Conservation (phyloP, 1,140 invertebrate genomes). For the Drosophila malerkotliana region DNA sequence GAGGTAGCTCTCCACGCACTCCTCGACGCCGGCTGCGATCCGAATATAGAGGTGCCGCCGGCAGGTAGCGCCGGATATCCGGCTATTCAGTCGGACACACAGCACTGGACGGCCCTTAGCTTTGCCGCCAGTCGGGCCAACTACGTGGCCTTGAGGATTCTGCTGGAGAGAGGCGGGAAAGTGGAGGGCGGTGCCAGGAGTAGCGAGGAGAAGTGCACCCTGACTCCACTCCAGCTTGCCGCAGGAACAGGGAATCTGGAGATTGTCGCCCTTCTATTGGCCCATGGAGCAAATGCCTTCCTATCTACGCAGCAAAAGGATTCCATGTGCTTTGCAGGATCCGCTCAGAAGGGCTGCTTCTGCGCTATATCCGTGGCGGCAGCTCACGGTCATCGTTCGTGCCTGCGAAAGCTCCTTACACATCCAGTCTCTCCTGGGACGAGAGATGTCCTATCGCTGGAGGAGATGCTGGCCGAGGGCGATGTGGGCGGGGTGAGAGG, state of each 20-base stretch:
- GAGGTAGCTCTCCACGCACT: constrained; percentile 89
- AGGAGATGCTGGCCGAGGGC: constrained; percentile 95
- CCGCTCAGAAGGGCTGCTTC: constrained; percentile 92
- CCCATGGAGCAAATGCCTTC: constrained; percentile 94
- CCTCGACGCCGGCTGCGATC: constrained; percentile 91
- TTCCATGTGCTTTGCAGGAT: constrained; percentile 92
- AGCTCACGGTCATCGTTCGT: constrained; percentile 91
- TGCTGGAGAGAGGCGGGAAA: constrained; percentile 91
- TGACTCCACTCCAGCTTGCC: constrained; percentile 94
- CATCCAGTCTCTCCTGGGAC: constrained; percentile 89
- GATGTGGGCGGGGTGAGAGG: constrained; percentile 63
- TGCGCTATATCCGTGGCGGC: constrained; percentile 94
- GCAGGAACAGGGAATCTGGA: constrained; percentile 92
- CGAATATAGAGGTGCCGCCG: constrained; percentile 89
- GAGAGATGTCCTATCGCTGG: constrained; percentile 91
- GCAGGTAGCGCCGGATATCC: constrained; percentile 75
- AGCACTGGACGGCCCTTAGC: constrained; percentile 91
- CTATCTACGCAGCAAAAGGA: constrained; percentile 93
- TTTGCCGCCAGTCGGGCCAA: constrained; percentile 88
- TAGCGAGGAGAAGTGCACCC: constrained; percentile 92
- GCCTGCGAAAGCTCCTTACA: constrained; percentile 91
- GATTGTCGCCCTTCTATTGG: constrained; percentile 90
- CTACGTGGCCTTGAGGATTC: constrained; percentile 85
- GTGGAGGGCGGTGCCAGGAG: constrained; percentile 93
- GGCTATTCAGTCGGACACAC: constrained; percentile 88